These are phyloP conservation scores for Agrotis segetum DNA, from an alignment of 2,888 invertebrate species.

Conservation along the genomic window DNA sequence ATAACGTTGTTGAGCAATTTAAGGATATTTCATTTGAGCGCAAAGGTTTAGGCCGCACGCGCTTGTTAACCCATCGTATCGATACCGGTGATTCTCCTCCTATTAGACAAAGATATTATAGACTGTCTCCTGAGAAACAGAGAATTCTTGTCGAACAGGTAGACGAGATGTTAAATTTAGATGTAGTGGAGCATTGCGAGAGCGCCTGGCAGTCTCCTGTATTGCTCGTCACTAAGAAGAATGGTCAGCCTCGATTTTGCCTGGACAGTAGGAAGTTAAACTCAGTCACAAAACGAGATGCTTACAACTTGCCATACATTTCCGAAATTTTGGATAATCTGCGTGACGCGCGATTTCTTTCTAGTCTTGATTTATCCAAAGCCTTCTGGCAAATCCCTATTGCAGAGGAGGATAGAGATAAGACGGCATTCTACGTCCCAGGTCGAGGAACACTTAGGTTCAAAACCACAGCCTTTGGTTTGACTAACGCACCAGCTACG, in stretches of 20 bases:
- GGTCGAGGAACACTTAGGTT: neutral
- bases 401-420: neutral
- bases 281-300: conserved; percentile 3
- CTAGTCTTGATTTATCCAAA: conserved; percentile 3
- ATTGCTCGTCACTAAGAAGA: neutral
- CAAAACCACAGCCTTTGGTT: conserved; percentile 5
- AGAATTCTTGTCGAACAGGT: conserved; percentile 6
- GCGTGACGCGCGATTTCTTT: neutral
- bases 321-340: neutral
- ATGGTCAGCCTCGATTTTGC: conserved; percentile 6
- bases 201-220: conserved; percentile 5
- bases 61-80: neutral
- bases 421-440: conserved; percentile 1
- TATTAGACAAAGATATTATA: neutral
- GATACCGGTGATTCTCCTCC: neutral
- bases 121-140: neutral
- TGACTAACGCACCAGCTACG: conserved; percentile 4
- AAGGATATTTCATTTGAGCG: too few species aligned
- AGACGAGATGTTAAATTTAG: neutral
- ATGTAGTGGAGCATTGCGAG: neutral
- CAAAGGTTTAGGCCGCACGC: too few species aligned
- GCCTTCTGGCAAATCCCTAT: conserved; percentile 1
- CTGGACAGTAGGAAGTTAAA: neutral
- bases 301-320: conserved; percentile 1
- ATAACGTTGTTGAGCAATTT: neutral